Conservation (phyloP, 2,113 vertebrate species). For the Gadus macrocephalus region DNA sequence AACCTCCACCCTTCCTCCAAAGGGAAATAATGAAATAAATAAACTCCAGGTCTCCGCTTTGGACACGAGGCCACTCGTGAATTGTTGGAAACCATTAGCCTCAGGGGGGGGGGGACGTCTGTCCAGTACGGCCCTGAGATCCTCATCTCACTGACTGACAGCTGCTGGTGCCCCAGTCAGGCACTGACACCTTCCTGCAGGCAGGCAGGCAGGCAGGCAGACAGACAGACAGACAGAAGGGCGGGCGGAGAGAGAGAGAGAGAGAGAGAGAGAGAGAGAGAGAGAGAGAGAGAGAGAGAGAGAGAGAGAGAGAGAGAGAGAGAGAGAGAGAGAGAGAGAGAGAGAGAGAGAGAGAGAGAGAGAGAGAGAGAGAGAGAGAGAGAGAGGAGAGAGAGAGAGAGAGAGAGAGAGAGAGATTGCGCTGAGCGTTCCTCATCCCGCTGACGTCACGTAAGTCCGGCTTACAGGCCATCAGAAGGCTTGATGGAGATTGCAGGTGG, state of each 20-base stretch:
- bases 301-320: too few relatives aligned
- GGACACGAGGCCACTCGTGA: slow-evolving; percentile 29
- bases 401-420: background rate
- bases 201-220: too few relatives aligned
- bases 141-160: slow-evolving; percentile 31
- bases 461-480: slow-evolving; percentile 15
- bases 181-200: too few relatives aligned
- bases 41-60: background rate
- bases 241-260: too few relatives aligned
- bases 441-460: slow-evolving; percentile 31
- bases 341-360: too few relatives aligned
- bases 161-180: too few relatives aligned
- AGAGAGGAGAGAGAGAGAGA: background rate
- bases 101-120: slow-evolving; percentile 41
- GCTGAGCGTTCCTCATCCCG: background rate
- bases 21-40: too few relatives aligned
- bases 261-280: too few relatives aligned
- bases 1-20: slow-evolving; percentile 39
- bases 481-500: slow-evolving; percentile 5
- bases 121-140: slow-evolving; percentile 40
- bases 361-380: background rate
- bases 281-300: too few relatives aligned
- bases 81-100: slow-evolving; percentile 55
- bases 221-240: too few relatives aligned
- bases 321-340: too few relatives aligned